phyloP scores from a whole-genome alignment of 2,888 invertebrate genomes.

The Lasioglossum pauxillum region DNA sequence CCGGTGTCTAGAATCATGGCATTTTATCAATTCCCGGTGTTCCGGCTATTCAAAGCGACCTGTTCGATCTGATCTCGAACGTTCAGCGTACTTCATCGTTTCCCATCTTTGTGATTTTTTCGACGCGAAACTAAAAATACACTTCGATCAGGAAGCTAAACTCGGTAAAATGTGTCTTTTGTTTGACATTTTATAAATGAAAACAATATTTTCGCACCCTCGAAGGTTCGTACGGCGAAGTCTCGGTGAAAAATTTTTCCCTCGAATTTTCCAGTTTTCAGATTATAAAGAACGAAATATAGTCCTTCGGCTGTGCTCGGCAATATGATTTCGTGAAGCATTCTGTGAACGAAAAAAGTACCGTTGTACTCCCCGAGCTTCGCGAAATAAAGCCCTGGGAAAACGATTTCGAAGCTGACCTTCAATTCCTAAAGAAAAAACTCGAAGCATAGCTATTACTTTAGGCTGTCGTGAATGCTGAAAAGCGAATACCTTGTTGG shows the following conservation, averaged over 20 bases:
- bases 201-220: too few species aligned
- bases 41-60: constrained; percentile 8
- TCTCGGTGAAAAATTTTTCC: neutral
- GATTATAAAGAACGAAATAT: neutral
- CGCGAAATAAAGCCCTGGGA: neutral
- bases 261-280: neutral
- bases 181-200: too few species aligned
- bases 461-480: neutral
- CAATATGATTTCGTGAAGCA: neutral
- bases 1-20: neutral
- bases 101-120: too few species aligned
- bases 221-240: neutral
- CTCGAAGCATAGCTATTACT: neutral
- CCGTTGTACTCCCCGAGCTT: neutral
- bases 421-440: neutral
- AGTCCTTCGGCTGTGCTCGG: neutral
- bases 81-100: too few species aligned
- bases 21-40: constrained; percentile 22
- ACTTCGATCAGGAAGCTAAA: neutral
- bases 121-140: too few species aligned
- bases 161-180: too few species aligned
- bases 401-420: neutral
- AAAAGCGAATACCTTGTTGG: neutral
- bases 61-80: constrained; percentile 10
- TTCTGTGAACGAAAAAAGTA: neutral